Evolutionary conservation across 2,888 invertebrate species (phyloP), one percentile per base, ranked within the genome.

Genomic region (Listrodromus nycthemerus): DNA sequence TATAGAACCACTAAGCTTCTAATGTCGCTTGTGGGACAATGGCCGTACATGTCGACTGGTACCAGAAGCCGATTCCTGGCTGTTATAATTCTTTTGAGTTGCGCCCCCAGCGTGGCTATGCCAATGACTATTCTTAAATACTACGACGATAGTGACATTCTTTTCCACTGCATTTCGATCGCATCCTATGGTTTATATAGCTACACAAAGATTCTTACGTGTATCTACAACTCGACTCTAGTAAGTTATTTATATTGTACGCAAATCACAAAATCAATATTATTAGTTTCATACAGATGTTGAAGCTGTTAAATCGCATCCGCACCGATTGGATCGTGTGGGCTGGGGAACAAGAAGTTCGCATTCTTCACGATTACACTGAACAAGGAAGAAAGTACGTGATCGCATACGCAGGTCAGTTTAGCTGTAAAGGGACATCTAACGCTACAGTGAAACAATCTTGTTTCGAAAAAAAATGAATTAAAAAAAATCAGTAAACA

Each of bases 1-100:
- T 84, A 81, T 27, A 84, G 66, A 84, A 67, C 74, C 2, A 71
- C 78, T 74, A 50, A 66, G 66, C 52, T 78, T 5, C 75, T 81
- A 16, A 33, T 84, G 74, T 45, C 50, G 5, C 10, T 3, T 8
- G 66, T 71, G 10, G 84, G 75, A 24, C 81, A 70, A 71, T 84
- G 84, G 84, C 84, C 84, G 10, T 78, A 75, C 61, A 75, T 81
- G 24, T 33, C 27, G 19, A 70, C 8, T n/a, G n/a, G 45, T 1
- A 6, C 5, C n/a, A 84, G 81, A 10, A 19, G 33, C 1, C 1
- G 19, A 7, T 61, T 52, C 24, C 24, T 80, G 16, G 33, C 58
- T 24, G 7, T 73, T 50, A 24, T 69, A 48, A 3, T 73, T 7
- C 65, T 76, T 48, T 48, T 80, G 1, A 76, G 50, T 30, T 45